Evolutionary conservation across 2,113 vertebrate genomes (phyloP).

Genomic region (Stercorarius parasiticus): DNA sequence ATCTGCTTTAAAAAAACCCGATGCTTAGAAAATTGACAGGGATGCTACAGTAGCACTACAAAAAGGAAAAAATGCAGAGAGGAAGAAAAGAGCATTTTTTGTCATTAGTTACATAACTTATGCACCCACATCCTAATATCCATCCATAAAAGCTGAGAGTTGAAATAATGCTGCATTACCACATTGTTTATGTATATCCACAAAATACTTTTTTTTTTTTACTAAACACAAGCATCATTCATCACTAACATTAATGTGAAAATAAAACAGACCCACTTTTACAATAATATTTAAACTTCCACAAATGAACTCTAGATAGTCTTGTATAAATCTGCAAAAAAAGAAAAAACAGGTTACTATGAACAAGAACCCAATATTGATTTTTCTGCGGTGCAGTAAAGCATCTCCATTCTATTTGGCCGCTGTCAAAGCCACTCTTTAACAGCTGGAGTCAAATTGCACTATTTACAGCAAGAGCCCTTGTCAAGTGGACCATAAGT

Average conservation of each 20-base stretch:
- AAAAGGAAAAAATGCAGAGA: not conserved
- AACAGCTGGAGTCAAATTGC: constrained; percentile 99
- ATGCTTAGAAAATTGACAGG: not conserved
- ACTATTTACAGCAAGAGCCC: constrained; percentile 95
- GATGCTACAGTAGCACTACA: not conserved
- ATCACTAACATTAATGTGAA: constrained; percentile 23
- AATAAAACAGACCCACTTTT: constrained; percentile 30
- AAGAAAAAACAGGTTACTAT: constrained; percentile 86
- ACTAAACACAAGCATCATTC: not conserved
- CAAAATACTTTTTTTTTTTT: not conserved
- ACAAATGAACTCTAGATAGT: constrained; percentile 72
- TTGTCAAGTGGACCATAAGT: constrained; percentile 87
- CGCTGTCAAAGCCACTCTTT: constrained; percentile 95
- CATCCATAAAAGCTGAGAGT: not conserved
- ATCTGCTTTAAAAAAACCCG: not conserved
- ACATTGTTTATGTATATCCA: not conserved
- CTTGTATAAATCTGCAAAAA: constrained; percentile 77
- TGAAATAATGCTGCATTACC: not conserved
- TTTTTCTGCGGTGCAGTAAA: constrained; percentile 90
- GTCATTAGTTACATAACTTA: not conserved
- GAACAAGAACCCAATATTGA: constrained; percentile 94
- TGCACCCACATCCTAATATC: not conserved
- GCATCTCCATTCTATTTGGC: constrained; percentile 89
- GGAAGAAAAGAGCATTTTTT: not conserved
- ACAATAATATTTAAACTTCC: constrained; percentile 73